phyloP scores from a whole-genome alignment of 2,113 vertebrate genomes.

The Sebastes fasciatus region DNA sequence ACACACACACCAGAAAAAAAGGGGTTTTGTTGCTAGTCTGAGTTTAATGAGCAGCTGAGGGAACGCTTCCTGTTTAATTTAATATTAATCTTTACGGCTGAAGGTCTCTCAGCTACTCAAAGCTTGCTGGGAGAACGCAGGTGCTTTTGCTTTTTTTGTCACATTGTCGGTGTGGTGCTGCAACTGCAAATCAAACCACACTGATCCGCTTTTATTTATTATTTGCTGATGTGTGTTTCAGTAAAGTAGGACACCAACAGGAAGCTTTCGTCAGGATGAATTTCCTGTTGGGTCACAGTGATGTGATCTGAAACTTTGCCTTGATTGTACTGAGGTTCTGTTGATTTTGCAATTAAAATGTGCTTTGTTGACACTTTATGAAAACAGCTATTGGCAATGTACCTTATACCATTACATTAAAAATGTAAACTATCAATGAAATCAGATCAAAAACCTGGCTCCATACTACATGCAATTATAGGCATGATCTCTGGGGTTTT shows the following conservation, averaged over 20 bases:
- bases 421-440: neutral
- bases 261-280: conserved; percentile 16
- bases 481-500: neutral
- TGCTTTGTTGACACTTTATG: neutral
- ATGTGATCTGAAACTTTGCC: neutral
- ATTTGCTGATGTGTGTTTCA: neutral
- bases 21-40: neutral
- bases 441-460: neutral
- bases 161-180: neutral
- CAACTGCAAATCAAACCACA: neutral
- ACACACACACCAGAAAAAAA: neutral
- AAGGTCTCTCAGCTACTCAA: neutral
- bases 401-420: neutral
- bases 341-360: neutral
- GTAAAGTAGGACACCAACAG: conserved; percentile 33
- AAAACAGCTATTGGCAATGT: neutral
- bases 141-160: neutral
- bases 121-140: neutral
- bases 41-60: neutral
- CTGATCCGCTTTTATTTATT: neutral
- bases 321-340: neutral
- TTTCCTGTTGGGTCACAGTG: conserved; percentile 28
- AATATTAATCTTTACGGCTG: neutral
- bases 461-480: neutral
- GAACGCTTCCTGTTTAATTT: neutral